Base-by-base conservation (phyloP, 2,113 vertebrate genomes). In the Leptobrachium leishanense region DNA sequence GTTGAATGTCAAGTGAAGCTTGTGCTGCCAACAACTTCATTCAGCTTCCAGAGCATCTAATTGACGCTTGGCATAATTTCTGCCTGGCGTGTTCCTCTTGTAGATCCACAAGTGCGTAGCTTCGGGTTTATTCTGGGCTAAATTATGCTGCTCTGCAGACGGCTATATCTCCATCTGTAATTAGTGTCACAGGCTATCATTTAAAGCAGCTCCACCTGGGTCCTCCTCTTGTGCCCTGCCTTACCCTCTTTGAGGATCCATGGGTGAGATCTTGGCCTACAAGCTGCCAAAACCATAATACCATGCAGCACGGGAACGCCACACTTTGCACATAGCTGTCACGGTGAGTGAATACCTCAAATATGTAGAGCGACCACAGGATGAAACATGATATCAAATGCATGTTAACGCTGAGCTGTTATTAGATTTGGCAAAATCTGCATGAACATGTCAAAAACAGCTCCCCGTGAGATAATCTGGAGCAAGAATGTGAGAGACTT, bases 381-480 rank as follows among this genome's bases (percentile, higher is more conserved):
- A 74, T 74, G 78, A 80, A 80, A 80, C 54, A 74, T 62, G 78
- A 80, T 74, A 74, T 80, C 42, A 40, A 74, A 62, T 15, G 68
- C 71, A 74, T 74, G 78, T 68, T 31, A 80, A 68, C 31, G 20
- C 50, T 74, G 63, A 74, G 46, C 54, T 55, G 65, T 65, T 79
- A 72, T 68, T 74, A 68, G 62, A 67, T 57, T 72, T 73, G 76
- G 57, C 76, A 71, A 72, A 78, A 73, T 72, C 77, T 79, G 77
- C 71, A 74, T 55, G 6, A 59, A 80, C 78, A 80, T 74, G 72
- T 68, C 74, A n/a, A 63, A 59, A 70, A 68, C 43, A 74, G 78
- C 65, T 68, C 66, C 44, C 64, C 10, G 40, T 12, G 11, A 50
- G 72, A 43, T 80, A 80, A 80, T 80, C 78, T 42, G 13, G 40